Evolutionary conservation across 2,888 invertebrate species (phyloP).

Genomic region (Ctena decussata): DNA sequence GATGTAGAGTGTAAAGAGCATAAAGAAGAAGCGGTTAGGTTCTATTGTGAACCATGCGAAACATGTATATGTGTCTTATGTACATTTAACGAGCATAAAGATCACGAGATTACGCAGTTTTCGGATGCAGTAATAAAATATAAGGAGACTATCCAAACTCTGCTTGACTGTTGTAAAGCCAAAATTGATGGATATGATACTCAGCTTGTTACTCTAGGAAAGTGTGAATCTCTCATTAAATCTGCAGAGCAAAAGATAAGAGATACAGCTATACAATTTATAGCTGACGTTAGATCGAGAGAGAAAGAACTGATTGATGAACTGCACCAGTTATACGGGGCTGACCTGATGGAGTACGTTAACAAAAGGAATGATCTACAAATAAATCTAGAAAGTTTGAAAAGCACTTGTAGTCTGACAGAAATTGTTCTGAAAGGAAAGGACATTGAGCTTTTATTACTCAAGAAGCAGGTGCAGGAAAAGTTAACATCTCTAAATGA

Average conservation of each 20-base stretch:
- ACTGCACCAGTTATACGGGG: slow-evolving; percentile 85
- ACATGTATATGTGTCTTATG: slow-evolving; percentile 87
- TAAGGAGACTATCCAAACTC: slow-evolving; percentile 85
- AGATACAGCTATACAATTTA: slow-evolving; percentile 85
- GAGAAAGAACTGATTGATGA: slow-evolving; percentile 86
- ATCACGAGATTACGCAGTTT: slow-evolving; percentile 85
- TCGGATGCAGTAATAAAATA: slow-evolving; percentile 86
- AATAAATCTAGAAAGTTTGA: slow-evolving; percentile 84
- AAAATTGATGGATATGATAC: slow-evolving; percentile 84
- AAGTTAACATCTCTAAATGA: slow-evolving; percentile 84
- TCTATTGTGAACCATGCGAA: slow-evolving; percentile 87
- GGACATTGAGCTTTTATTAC: slow-evolving; percentile 86
- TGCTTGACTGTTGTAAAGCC: slow-evolving; percentile 83
- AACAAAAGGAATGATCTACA: slow-evolving; percentile 83
- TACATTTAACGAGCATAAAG: slow-evolving; percentile 87
- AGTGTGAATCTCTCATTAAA: slow-evolving; percentile 84
- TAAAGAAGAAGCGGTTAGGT: slow-evolving; percentile 86
- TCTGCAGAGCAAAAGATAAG: slow-evolving; percentile 85
- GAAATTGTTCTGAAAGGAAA: slow-evolving; percentile 87
- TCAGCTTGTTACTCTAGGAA: slow-evolving; percentile 80
- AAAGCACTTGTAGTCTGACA: slow-evolving; percentile 86
- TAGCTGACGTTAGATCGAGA: slow-evolving; percentile 84
- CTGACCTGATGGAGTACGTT: slow-evolving; percentile 85
- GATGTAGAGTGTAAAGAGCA: slow-evolving; percentile 87
- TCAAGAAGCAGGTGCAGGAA: slow-evolving; percentile 87